These are phyloP conservation scores for Arion vulgaris DNA, from an alignment of 1,140 invertebrate species.

Conservation along the genomic window DNA sequence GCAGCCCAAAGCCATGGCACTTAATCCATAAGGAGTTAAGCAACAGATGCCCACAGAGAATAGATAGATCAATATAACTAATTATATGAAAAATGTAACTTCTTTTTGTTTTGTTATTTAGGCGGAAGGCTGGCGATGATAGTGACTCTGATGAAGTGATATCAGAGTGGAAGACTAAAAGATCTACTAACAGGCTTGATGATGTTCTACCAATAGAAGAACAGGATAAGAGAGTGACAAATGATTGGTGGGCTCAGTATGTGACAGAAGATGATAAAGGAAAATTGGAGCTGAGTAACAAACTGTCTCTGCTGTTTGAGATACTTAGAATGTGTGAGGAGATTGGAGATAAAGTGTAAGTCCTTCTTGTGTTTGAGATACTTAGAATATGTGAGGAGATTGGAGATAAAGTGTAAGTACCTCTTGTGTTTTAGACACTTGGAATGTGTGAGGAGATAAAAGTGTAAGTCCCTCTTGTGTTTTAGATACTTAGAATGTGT, in stretches of 20 bases:
- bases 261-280: conserved; percentile 70
- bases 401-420: too few species aligned
- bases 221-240: conserved; percentile 41
- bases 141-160: conserved; percentile 63
- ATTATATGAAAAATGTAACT: background rate
- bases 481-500: too few species aligned
- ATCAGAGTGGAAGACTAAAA: conserved; percentile 69
- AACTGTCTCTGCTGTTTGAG: conserved; percentile 86
- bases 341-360: conserved; percentile 94
- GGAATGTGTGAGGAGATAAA: conserved; percentile 90
- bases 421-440: conserved; percentile 83
- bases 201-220: background rate
- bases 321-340: conserved; percentile 89
- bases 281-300: conserved; percentile 81
- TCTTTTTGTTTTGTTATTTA: background rate
- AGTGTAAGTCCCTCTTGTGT: conserved; percentile 78
- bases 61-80: too few species aligned
- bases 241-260: conserved; percentile 70
- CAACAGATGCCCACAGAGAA: too few species aligned
- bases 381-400: too few species aligned
- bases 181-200: conserved; percentile 51
- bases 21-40: too few species aligned
- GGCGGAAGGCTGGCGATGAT: conserved; percentile 13
- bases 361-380: conserved; percentile 47
- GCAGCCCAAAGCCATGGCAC: too few species aligned